Evolutionary conservation across 1,140 invertebrate species (phyloP).

Genomic region (Anastatus disparis): DNA sequence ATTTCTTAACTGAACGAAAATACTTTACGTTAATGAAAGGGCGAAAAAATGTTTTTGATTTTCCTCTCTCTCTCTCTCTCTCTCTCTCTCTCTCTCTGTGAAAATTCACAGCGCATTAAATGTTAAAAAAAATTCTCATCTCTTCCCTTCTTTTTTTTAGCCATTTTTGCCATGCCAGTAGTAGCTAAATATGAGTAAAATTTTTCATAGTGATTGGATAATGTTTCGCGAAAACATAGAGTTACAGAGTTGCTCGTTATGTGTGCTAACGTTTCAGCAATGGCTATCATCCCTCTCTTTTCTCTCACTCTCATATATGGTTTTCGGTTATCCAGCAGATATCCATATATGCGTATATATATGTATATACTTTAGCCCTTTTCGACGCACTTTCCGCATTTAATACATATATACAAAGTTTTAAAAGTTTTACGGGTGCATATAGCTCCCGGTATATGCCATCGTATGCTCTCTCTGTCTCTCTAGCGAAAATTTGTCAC

Average conservation of each 20-base stretch:
- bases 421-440: constrained; percentile 34
- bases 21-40: too few species aligned
- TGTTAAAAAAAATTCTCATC: constrained; percentile 11
- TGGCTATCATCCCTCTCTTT: background rate
- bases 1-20: too few species aligned
- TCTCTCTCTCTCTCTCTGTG: too few species aligned
- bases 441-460: background rate
- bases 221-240: background rate
- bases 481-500: constrained; percentile 41
- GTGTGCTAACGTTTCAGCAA: background rate
- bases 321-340: background rate
- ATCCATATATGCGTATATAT: background rate
- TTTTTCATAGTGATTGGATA: constrained; percentile 21
- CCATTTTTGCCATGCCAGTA: too few species aligned
- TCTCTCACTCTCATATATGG: background rate
- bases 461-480: too few species aligned
- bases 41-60: too few species aligned
- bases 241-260: constrained; percentile 13
- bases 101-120: constrained; percentile 46
- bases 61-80: constrained; percentile 32
- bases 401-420: constrained; percentile 20
- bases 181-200: constrained; percentile 15
- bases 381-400: background rate
- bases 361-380: background rate
- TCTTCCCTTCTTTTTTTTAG: too few species aligned